A percentile compares a stretch with the other conserved stretches of the same genome.
These are phyloP conservation scores for Notothenia coriiceps DNA, from an alignment of 2,113 vertebrate genomes.

Conservation along the genomic window DNA sequence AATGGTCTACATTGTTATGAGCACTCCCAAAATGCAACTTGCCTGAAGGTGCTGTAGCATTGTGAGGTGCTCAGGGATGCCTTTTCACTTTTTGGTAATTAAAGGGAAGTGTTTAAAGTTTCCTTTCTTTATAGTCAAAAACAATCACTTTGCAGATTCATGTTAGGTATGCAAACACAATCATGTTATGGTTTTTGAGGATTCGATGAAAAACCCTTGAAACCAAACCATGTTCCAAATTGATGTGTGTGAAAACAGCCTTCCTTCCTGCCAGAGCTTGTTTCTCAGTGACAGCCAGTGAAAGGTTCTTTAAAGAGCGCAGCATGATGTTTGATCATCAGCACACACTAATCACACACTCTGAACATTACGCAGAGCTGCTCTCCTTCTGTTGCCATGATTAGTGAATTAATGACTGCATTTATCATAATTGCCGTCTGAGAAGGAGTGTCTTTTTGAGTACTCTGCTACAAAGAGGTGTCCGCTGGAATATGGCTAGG, in stretches of 20 bases:
- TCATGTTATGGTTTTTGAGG: not conserved
- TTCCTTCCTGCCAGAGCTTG: not conserved
- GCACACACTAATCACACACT: constrained; percentile 22
- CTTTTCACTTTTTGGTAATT: not conserved
- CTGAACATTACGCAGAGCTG: constrained; percentile 3
- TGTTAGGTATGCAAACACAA: not conserved
- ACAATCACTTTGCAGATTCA: not conserved
- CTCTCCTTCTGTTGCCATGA: constrained; percentile 22
- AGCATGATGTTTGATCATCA: not conserved
- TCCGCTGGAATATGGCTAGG: not conserved
- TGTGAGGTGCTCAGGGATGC: not conserved
- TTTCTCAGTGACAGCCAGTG: not conserved
- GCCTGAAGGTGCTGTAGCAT: too few relatives aligned
- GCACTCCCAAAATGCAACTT: too few relatives aligned
- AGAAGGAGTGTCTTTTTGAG: constrained; percentile 14
- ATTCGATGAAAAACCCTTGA: too few relatives aligned
- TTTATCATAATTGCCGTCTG: constrained; percentile 46
- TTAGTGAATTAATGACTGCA: constrained; percentile 47
- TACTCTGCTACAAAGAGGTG: not conserved
- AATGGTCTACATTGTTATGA: too few relatives aligned
- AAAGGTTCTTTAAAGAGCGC: not conserved
- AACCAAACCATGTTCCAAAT: not conserved
- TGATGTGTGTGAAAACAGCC: too few relatives aligned
- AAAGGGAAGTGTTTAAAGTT: not conserved
- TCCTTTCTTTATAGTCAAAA: too few relatives aligned